A percentile compares a stretch with the other conserved stretches of the same genome.
These are phyloP conservation scores for Lepidostoma basale DNA, from an alignment of 1,140 invertebrate genomes.

Conservation along the genomic window DNA sequence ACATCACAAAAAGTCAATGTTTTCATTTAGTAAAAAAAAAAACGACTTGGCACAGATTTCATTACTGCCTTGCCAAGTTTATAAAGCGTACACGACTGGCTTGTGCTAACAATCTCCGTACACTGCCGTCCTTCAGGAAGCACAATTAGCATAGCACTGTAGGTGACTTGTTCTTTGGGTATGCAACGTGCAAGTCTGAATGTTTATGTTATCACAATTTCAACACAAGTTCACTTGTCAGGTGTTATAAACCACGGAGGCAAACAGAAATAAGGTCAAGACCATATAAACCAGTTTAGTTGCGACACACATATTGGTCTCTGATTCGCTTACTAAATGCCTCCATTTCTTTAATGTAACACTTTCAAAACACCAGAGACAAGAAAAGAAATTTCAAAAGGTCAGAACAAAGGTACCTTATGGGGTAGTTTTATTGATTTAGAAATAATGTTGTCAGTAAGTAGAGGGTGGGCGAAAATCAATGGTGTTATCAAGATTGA, in stretches of 20 bases:
- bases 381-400: too few species aligned
- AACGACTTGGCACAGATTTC: conserved; percentile 30
- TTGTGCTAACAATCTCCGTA: too few species aligned
- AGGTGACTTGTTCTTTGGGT: not conserved
- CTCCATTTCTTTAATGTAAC: too few species aligned
- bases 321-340: too few species aligned
- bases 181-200: not conserved
- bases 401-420: not conserved
- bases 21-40: conserved; percentile 4
- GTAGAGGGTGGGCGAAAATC: not conserved
- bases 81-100: conserved; percentile 1
- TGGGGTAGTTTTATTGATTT: not conserved
- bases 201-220: conserved; percentile 12
- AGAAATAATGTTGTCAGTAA: not conserved
- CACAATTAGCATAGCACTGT: conserved; percentile 26
- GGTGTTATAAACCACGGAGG: not conserved
- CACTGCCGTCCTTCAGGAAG: conserved; percentile 19
- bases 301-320: not conserved
- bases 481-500: not conserved
- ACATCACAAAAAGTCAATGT: conserved; percentile 11
- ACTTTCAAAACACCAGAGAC: too few species aligned
- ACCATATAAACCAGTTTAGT: not conserved
- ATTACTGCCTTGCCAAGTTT: conserved; percentile 33
- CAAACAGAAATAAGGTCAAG: not conserved
- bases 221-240: not conserved